A percentile compares a stretch with the other conserved stretches of the same genome.
Conservation (phyloP, 2,888 invertebrate species). For the Ophonus ardosiacus region DNA sequence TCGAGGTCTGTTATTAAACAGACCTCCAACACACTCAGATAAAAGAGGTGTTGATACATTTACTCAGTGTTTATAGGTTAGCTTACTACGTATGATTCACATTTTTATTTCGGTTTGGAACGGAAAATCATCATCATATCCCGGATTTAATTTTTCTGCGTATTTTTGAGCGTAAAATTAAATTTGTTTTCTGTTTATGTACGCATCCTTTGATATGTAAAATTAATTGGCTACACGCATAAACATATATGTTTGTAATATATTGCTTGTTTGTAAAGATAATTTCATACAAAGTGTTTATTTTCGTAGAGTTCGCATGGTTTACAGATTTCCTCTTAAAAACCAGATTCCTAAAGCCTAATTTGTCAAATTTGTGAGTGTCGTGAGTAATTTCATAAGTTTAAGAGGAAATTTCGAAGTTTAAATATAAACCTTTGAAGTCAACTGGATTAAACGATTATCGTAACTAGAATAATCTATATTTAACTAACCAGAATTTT, state of each 20-base stretch:
- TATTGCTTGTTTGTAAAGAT: constrained; percentile 51
- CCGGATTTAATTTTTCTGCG: constrained; percentile 51
- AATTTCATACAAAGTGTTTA: constrained; percentile 47
- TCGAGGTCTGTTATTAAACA: not conserved
- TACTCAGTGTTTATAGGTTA: not conserved
- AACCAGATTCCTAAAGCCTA: constrained; percentile 12
- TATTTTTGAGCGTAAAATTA: constrained; percentile 36
- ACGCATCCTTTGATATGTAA: constrained; percentile 42
- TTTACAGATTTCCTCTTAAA: constrained; percentile 21
- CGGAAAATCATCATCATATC: constrained; percentile 5
- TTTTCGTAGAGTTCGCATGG: constrained; percentile 32
- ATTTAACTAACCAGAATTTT: constrained; percentile 36
- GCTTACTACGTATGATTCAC: not conserved
- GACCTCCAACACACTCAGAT: not conserved
- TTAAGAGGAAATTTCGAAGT: constrained; percentile 20
- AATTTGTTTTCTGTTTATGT: constrained; percentile 45
- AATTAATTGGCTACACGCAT: constrained; percentile 47
- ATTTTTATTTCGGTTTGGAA: not conserved
- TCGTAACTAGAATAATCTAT: constrained; percentile 13
- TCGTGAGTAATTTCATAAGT: constrained; percentile 7
- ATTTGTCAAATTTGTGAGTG: constrained; percentile 13
- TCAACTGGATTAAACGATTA: constrained; percentile 19
- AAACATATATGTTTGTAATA: constrained; percentile 50
- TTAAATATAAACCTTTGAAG: constrained; percentile 33
- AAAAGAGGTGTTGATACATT: not conserved